Conservation (phyloP, 2,113 vertebrate genomes). For the Chamaetylas fuelleborni region DNA sequence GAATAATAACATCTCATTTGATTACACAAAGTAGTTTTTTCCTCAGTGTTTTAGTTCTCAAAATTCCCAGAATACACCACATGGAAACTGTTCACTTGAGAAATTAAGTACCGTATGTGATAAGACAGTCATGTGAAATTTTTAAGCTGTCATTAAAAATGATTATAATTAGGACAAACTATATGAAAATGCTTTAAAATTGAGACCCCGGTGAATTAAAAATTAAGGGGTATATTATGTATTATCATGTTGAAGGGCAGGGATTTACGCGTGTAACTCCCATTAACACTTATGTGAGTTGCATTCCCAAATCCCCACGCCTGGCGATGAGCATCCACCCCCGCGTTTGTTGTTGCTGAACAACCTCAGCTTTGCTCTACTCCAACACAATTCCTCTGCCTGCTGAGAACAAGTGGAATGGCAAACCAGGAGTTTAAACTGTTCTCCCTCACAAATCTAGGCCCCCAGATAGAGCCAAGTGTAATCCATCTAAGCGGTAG, state of each 20-base stretch:
- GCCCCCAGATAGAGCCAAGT: background rate
- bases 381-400: background rate
- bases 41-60: constrained; percentile 73
- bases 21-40: constrained; percentile 67
- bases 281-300: constrained; percentile 61
- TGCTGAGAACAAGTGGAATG: background rate
- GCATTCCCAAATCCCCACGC: constrained; percentile 53
- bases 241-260: constrained; percentile 76
- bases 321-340: background rate
- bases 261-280: constrained; percentile 62
- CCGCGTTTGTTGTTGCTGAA: constrained; percentile 16
- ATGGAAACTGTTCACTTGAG: constrained; percentile 79
- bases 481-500: background rate
- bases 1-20: constrained; percentile 76
- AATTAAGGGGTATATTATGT: constrained; percentile 78
- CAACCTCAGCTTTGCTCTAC: background rate
- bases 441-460: background rate
- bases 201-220: constrained; percentile 80
- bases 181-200: constrained; percentile 80
- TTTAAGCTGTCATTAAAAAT: constrained; percentile 84
- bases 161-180: constrained; percentile 82
- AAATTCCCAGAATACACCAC: constrained; percentile 77
- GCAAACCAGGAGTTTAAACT: constrained; percentile 10
- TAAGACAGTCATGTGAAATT: constrained; percentile 80
- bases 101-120: constrained; percentile 78